A percentile compares a stretch with the other conserved stretches of the same genome.
These are phyloP conservation scores for Apolygus lucorum DNA, from an alignment of 1,140 invertebrate genomes.

Conservation along the genomic window DNA sequence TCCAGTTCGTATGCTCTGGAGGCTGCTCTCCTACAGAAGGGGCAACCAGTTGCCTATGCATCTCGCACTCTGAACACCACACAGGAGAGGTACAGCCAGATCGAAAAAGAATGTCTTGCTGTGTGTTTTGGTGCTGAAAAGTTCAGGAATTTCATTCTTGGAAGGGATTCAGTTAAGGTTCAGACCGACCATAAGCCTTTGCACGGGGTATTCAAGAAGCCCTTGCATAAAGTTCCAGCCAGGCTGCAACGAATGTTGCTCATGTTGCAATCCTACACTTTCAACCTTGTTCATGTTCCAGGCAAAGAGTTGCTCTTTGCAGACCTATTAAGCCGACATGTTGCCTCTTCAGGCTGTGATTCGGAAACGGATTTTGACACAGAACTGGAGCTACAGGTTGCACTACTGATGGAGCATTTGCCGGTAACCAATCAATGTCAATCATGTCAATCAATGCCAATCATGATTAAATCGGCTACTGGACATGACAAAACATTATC, in stretches of 20 bases:
- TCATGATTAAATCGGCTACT: slow-evolving; percentile 2
- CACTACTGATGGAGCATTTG: slow-evolving; percentile 18
- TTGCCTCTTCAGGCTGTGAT: slow-evolving; percentile 1
- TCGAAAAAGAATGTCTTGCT: slow-evolving; percentile 43
- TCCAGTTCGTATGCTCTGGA: slow-evolving; percentile 37
- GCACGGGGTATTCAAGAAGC: slow-evolving; percentile 42
- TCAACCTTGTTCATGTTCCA: slow-evolving; percentile 27
- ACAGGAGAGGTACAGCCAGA: slow-evolving; percentile 43
- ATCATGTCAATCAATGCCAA: too few species aligned
- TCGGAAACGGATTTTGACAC: slow-evolving; percentile 18
- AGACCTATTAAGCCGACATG: not conserved
- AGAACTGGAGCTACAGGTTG: slow-evolving; percentile 17
- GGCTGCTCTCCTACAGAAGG: slow-evolving; percentile 39
- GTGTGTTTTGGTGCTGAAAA: slow-evolving; percentile 39
- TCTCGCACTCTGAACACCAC: slow-evolving; percentile 37
- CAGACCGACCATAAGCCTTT: slow-evolving; percentile 43
- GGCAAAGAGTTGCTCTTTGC: slow-evolving; percentile 20
- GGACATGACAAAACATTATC: slow-evolving; percentile 2
- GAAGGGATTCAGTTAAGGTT: slow-evolving; percentile 33
- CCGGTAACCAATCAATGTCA: slow-evolving; percentile 16
- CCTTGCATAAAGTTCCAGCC: slow-evolving; percentile 37
- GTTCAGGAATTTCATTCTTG: slow-evolving; percentile 38
- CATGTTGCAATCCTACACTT: slow-evolving; percentile 38
- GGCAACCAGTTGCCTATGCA: slow-evolving; percentile 38
- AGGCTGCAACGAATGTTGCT: slow-evolving; percentile 40